Percentiles rank a stretch among this genome's conserved stretches.
phyloP scores from a whole-genome alignment of 2,888 invertebrate genomes.

The Cinara cedri region DNA sequence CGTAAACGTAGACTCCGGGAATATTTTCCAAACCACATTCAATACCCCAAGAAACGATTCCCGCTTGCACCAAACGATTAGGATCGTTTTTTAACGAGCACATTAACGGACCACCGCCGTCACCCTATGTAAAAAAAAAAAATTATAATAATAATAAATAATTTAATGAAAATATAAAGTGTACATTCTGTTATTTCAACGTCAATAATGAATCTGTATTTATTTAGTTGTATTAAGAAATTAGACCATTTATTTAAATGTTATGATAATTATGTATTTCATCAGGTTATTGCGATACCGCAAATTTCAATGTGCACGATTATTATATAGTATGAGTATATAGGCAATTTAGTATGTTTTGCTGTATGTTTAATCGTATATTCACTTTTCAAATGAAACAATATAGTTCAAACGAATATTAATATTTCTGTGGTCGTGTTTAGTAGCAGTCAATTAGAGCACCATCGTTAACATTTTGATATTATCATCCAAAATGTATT shows the following conservation, averaged over 20 bases:
- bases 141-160: neutral
- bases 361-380: neutral
- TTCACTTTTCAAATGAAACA: neutral
- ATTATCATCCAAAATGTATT: no score
- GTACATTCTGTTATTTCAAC: neutral
- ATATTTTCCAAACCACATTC: conserved; percentile 75
- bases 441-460: no score
- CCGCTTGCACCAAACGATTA: conserved; percentile 73
- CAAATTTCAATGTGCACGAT: neutral
- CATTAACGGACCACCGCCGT: conserved; percentile 79
- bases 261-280: neutral
- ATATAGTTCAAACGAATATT: no score
- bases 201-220: neutral
- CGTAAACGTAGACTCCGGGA: conserved; percentile 81
- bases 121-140: conserved; percentile 67
- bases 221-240: neutral
- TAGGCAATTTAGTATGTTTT: neutral
- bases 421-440: no score
- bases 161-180: neutral
- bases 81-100: conserved; percentile 69
- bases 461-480: no score
- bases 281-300: neutral
- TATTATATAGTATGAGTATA: neutral
- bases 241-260: no score
- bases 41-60: conserved; percentile 88